Conservation (phyloP, 2,113 vertebrate species). For the Hiodon tergisus region DNA sequence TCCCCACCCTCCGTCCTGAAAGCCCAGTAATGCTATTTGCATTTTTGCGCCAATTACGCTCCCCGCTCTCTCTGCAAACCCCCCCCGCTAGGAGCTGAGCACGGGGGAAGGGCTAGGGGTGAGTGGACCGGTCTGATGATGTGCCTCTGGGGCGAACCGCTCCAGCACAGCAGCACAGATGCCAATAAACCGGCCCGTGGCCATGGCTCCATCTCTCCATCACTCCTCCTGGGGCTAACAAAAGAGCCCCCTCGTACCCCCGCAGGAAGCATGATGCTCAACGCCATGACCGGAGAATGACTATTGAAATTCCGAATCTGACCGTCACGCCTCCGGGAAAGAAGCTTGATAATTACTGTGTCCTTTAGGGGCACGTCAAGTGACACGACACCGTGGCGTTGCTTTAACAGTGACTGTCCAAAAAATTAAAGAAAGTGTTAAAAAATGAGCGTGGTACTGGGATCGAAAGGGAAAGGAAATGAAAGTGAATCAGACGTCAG, state of each 20-base stretch:
- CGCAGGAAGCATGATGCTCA: too few species aligned
- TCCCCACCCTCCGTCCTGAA: conserved; percentile 1
- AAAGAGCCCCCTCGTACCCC: too few species aligned
- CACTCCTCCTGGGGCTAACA: too few species aligned
- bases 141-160: background rate
- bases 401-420: background rate
- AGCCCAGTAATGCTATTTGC: conserved; percentile 23
- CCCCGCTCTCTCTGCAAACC: background rate
- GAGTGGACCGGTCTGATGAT: background rate
- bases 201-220: too few species aligned
- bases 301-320: background rate
- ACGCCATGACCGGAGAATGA: background rate
- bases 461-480: conserved; percentile 2
- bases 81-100: too few species aligned
- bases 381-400: too few species aligned
- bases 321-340: background rate
- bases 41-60: conserved; percentile 10
- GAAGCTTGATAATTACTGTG: background rate
- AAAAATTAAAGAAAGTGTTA: background rate
- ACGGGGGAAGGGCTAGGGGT: too few species aligned
- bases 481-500: background rate
- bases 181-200: too few species aligned
- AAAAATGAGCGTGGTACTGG: background rate
- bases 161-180: too few species aligned
- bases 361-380: too few species aligned